phyloP scores from a whole-genome alignment of 2,797 vertebrate species.

The Peromyscus attwateri region DNA sequence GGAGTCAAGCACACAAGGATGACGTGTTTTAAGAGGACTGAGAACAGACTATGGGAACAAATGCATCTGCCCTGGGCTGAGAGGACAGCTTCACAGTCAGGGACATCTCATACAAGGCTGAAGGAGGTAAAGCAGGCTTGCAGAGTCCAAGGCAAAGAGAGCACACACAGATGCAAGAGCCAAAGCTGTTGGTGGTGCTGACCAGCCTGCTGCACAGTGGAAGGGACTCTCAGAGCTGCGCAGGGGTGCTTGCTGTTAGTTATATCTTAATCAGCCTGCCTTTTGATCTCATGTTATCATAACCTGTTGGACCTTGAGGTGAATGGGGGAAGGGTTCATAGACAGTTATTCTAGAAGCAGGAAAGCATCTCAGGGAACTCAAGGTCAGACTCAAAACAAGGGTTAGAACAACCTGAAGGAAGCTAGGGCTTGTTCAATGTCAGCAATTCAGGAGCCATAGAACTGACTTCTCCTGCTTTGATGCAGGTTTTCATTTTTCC shows the following conservation, averaged over 20 bases:
- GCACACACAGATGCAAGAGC: fast-evolving
- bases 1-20: neutral
- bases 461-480: neutral
- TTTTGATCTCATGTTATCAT: neutral
- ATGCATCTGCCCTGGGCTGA: neutral
- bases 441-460: neutral
- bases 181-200: neutral
- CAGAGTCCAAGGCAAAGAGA: neutral
- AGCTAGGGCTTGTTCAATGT: neutral
- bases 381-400: neutral
- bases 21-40: neutral
- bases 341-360: neutral
- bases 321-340: neutral
- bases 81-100: neutral
- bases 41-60: neutral
- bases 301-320: neutral
- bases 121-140: neutral
- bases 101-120: neutral
- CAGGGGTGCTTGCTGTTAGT: neutral
- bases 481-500: neutral
- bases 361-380: neutral
- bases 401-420: neutral
- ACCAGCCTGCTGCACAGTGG: fast-evolving
- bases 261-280: neutral
- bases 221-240: neutral